Evolutionary conservation across 1,140 invertebrate genomes (phyloP), one percentile per base, ranked within the genome.

Genomic region (Agrilus planipennis): DNA sequence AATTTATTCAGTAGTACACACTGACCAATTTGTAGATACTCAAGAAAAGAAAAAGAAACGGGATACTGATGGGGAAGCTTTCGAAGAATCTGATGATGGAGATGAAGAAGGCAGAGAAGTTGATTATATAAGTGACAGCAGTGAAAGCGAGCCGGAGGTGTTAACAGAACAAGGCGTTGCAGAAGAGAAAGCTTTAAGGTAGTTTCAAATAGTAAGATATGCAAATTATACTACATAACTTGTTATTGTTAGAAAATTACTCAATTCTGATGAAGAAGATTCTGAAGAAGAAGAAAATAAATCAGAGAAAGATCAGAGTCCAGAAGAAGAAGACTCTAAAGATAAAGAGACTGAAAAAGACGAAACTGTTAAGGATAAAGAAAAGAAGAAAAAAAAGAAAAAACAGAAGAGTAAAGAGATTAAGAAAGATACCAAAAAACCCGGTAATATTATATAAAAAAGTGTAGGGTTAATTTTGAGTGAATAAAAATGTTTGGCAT

Each of bases 71-170:
- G 79, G 84, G 50, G 89, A 92, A 56, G 89, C 89, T 0, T 75
- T 87, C 37, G 91, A 97, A 63, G 92, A 97, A 62, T 94, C 89
- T 55, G 91, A 95, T 67, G 91, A 95, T 63, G 91, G 91, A 0
- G 91, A 96, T 63, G 89, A 87, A 56, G 92, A 97, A 69, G 90
- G 90, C 1, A 65, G 84, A 45, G 91, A 97, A 69, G 70, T 76
- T 41, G 85, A 89, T 62, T 89, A 89, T 50, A 86, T 88, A 51
- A 86, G 83, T 2, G 84, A 88, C 54, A 87, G 84, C 3, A 84
- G 81, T 12, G 84, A 81, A 49, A 81, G 81, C 6, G 84, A 85
- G 55, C 75, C 77, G 25, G 85, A 83, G 64, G 74, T 70, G 20
- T 64, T 67, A 66, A 46, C 60, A 37, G 29, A 61, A 12, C 56